Evolutionary conservation across 2,797 vertebrate species (phyloP).

Genomic region (Florisuga fusca): DNA sequence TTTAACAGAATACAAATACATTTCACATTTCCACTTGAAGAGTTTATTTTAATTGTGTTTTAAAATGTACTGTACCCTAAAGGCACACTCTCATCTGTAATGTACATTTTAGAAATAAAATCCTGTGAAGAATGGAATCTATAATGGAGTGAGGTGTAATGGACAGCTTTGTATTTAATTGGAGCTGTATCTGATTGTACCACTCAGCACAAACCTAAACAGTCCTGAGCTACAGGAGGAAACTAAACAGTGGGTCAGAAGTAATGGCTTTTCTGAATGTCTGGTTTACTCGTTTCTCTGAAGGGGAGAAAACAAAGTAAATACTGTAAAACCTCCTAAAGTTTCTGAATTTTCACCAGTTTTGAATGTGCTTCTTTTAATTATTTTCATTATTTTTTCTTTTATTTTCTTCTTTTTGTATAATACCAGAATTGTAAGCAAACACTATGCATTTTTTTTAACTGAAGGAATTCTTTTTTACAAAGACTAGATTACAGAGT

Average conservation of each 20-base stretch:
- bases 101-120: constrained; percentile 62
- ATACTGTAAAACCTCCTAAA: not conserved
- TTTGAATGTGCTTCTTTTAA: too few relatives aligned
- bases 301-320: not conserved
- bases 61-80: constrained; percentile 69
- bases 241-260: not conserved
- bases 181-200: not conserved
- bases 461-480: not conserved
- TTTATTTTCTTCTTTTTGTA: not conserved
- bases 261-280: not conserved
- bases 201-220: constrained; percentile 4
- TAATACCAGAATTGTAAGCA: not conserved
- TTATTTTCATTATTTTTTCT: not conserved
- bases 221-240: not conserved
- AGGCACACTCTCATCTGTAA: constrained; percentile 39
- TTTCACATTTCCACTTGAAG: constrained; percentile 76
- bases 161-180: not conserved
- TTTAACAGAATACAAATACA: constrained; percentile 73
- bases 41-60: constrained; percentile 80
- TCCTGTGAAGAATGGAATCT: constrained; percentile 31
- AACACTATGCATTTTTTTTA: not conserved
- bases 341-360: not conserved
- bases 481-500: not conserved
- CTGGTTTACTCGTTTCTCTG: not conserved
- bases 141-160: constrained; percentile 23